Evolutionary conservation across 2,888 invertebrate species (phyloP).

Genomic region (Dyspetes luteomarginatus): DNA sequence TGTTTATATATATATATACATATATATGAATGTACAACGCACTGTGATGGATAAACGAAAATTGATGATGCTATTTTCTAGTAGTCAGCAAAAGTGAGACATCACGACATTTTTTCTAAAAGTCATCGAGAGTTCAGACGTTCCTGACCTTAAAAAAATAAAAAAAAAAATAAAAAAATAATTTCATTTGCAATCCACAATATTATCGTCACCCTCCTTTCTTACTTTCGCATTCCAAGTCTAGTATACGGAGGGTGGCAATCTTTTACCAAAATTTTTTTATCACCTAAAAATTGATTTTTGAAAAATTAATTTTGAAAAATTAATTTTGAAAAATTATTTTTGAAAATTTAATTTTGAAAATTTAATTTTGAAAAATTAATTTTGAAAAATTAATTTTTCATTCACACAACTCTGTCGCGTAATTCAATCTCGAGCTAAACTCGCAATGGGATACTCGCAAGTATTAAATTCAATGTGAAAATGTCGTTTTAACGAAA

Average conservation of each 20-base stretch:
- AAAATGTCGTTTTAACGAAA: constrained; percentile 4
- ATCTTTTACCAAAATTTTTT: too few relatives aligned
- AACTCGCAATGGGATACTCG: neutral
- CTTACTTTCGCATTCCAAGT: too few relatives aligned
- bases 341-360: too few relatives aligned
- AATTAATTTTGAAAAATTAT: neutral
- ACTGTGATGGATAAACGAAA: constrained; percentile 44
- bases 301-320: too few relatives aligned
- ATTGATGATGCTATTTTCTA: constrained; percentile 44
- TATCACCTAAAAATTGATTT: too few relatives aligned
- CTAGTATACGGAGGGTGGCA: too few relatives aligned
- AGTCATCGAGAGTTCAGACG: too few relatives aligned
- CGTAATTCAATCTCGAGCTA: too few relatives aligned
- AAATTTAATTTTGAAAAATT: too few relatives aligned
- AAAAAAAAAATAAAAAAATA: too few relatives aligned
- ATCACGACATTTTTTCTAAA: neutral
- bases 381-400: neutral
- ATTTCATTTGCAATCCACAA: constrained; percentile 4
- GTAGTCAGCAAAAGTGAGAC: neutral
- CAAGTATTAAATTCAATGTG: neutral
- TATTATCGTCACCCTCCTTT: neutral
- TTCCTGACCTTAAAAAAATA: too few relatives aligned
- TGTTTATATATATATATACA: too few relatives aligned
- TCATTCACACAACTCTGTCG: neutral
- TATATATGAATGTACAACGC: neutral